phyloP scores from a whole-genome alignment of 2,113 vertebrate genomes.

The Strigops habroptila region DNA sequence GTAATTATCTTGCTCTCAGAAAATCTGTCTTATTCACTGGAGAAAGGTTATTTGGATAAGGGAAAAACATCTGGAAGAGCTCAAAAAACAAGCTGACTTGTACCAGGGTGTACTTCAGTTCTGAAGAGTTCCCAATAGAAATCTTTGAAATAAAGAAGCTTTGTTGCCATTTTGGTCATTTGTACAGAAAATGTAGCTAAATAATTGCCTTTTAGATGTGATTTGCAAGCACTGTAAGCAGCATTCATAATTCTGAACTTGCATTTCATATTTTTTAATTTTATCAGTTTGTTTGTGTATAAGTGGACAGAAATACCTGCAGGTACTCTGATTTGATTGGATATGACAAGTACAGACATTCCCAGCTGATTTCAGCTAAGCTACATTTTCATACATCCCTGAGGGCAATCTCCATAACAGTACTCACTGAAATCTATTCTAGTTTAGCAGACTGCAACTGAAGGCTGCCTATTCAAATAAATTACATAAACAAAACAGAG shows the following conservation, averaged over 20 bases:
- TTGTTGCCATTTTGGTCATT: background rate
- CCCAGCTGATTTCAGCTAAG: constrained; percentile 46
- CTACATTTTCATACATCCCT: constrained; percentile 47
- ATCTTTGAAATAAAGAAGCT: constrained; percentile 13
- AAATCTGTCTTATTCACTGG: constrained; percentile 34
- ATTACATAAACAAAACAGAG: constrained; percentile 11
- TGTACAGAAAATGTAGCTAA: background rate
- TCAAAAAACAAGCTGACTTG: constrained; percentile 22
- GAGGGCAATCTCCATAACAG: constrained; percentile 16
- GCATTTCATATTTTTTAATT: constrained; percentile 5
- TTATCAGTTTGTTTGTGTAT: constrained; percentile 11
- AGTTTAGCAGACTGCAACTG: background rate
- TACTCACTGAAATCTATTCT: constrained; percentile 29
- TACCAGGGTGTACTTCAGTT: constrained; percentile 20
- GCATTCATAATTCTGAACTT: constrained; percentile 12
- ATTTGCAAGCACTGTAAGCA: constrained; percentile 16
- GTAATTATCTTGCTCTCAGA: constrained; percentile 33
- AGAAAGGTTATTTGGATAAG: constrained; percentile 50
- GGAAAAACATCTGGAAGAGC: constrained; percentile 52
- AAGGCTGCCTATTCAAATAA: constrained; percentile 39
- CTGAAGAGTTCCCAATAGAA: constrained; percentile 45
- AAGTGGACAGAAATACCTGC: constrained; percentile 58
- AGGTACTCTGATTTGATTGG: constrained; percentile 33
- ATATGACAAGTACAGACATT: constrained; percentile 52
- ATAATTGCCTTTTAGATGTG: constrained; percentile 35